phyloP scores from a whole-genome alignment of 2,797 vertebrate species.

The Denticeps clupeoides region DNA sequence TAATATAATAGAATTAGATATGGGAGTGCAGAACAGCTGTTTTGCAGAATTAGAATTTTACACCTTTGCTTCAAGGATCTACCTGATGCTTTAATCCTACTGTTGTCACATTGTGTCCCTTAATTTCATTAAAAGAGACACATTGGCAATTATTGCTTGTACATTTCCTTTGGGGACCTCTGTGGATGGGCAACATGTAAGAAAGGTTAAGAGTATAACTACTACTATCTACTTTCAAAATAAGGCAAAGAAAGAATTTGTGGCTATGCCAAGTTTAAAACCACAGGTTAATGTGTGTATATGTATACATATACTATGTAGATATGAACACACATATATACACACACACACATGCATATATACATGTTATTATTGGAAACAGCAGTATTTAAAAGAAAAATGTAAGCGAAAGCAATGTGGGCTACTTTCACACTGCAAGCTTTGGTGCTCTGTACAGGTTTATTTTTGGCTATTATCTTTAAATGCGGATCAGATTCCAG shows the following conservation, averaged over 20 bases:
- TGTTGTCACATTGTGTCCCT: background rate
- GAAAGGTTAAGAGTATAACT: conserved; percentile 15
- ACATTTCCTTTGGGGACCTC: conserved; percentile 23
- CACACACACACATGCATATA: conserved; percentile 68
- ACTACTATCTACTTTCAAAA: conserved; percentile 30
- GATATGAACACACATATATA: conserved; percentile 72
- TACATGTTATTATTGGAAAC: conserved; percentile 57
- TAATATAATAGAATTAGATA: too few relatives aligned
- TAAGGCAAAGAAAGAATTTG: conserved; percentile 59
- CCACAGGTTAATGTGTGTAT: conserved; percentile 60
- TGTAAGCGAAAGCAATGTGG: conserved; percentile 62
- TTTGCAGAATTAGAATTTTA: too few relatives aligned
- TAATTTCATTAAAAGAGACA: conserved; percentile 8
- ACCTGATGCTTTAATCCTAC: too few relatives aligned
- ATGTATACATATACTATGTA: conserved; percentile 69
- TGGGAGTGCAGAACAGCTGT: too few relatives aligned
- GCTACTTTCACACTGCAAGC: too few relatives aligned
- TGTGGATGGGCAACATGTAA: conserved; percentile 22
- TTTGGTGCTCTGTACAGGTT: conserved; percentile 35
- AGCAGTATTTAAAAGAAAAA: conserved; percentile 54
- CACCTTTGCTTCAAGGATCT: too few relatives aligned
- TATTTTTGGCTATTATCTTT: too few relatives aligned
- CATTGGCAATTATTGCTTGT: conserved; percentile 29
- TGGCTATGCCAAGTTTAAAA: conserved; percentile 48
- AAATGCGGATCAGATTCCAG: too few relatives aligned